These are phyloP conservation scores for Thomomys bottae DNA, from an alignment of 2,113 vertebrate species.

Conservation along the genomic window DNA sequence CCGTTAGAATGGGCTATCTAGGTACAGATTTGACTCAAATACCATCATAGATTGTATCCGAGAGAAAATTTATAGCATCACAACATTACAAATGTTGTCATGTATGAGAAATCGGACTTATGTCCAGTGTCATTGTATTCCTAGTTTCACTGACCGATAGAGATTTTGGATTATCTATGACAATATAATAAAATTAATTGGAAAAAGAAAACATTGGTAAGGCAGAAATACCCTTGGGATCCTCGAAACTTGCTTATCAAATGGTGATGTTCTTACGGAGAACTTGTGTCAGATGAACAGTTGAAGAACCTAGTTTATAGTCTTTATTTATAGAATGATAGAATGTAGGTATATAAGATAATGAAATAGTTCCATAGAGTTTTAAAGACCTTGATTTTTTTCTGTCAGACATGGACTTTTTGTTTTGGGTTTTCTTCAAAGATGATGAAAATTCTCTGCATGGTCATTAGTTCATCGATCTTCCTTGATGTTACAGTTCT, in stretches of 20 bases:
- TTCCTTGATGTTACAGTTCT: constrained; percentile 37
- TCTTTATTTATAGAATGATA: constrained; percentile 18
- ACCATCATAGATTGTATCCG: not conserved
- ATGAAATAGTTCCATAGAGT: not conserved
- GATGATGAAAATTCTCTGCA: not conserved
- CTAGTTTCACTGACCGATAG: not conserved
- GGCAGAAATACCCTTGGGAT: not conserved
- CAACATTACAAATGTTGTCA: not conserved
- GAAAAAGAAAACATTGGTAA: not conserved
- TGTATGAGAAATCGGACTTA: not conserved
- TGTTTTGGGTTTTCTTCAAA: constrained; percentile 17
- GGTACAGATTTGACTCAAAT: not conserved
- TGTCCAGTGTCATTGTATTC: not conserved
- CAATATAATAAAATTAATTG: not conserved
- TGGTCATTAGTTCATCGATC: not conserved
- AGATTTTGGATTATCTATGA: not conserved
- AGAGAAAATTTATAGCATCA: not conserved
- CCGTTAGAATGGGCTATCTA: not conserved
- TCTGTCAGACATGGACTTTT: not conserved
- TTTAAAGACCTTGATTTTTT: not conserved
- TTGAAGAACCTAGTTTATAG: not conserved
- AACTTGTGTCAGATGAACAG: not conserved
- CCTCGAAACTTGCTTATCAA: not conserved
- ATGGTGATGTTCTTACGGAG: not conserved
- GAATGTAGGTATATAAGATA: not conserved